Base-by-base conservation (phyloP, 2,888 invertebrate species). In the Eristalis intricaria region DNA sequence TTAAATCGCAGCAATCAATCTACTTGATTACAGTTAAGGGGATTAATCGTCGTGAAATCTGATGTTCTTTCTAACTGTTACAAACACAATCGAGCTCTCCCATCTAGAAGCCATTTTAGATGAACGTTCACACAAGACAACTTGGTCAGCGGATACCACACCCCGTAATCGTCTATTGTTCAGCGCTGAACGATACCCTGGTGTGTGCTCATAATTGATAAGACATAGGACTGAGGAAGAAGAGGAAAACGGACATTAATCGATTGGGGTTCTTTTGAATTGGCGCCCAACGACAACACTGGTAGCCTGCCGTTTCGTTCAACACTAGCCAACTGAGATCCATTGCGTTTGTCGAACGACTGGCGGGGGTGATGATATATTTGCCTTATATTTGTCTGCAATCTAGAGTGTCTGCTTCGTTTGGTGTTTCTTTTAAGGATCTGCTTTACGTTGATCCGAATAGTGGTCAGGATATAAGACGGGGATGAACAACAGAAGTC, bases 191-290 rank as follows among this genome's bases (percentile, higher is more conserved):
- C 71, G 68, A 75, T 75, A 69, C 75, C 56, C 43, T 79, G 68
- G 79, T 73, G 83, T 50, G 68, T 76, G 75, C 70, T 83, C 83
- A 83, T 79, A 71, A 83, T 71, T 71, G 74, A 84, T 84, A 84
- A 84, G 84, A 75, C 65, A 63, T 50, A 63, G 32, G 43, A 40
- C 13, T 10, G 32, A 43, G 38, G 58, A 29, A 61, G 29, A 15
- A 60, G 19, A 50, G 38, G 10, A 32, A 32, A 63, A 23, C 43
- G 43, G 15, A 50, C 63, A 87, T 80, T 76, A 87, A 87, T 87
- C 84, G 84, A 84, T 80, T 71, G 63, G 84, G 75, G 63, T 50
- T 74, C 56, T 29, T 74, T 43, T 71, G 50, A 22, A 32, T 26
- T 81, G 63, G 80, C 66, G 71, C 65, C 70, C 70, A 29, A 68